phyloP scores from a whole-genome alignment of 2,888 invertebrate genomes.

The Drosophila niveifrons region DNA sequence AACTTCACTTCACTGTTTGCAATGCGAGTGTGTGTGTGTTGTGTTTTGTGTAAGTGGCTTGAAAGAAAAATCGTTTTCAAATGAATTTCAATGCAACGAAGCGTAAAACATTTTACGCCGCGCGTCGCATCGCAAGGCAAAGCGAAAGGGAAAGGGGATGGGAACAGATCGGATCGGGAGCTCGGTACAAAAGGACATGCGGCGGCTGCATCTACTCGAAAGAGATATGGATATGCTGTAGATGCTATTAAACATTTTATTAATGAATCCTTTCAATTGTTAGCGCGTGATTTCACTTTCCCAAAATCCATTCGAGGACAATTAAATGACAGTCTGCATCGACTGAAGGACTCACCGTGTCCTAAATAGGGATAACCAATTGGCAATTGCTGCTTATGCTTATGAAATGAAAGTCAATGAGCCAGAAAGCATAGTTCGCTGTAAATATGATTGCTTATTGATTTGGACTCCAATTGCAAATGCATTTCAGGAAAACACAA shows the following conservation, averaged over 20 bases:
- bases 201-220: conserved; percentile 72
- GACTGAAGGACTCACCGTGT: conserved; percentile 38
- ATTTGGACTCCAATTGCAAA: conserved; percentile 69
- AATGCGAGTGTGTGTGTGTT: conserved; percentile 41
- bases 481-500: conserved; percentile 17
- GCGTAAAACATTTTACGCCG: conserved; percentile 84
- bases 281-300: conserved; percentile 82
- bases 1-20: conserved; percentile 78
- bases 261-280: conserved; percentile 83
- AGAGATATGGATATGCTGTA: conserved; percentile 43
- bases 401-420: conserved; percentile 72
- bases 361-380: conserved; percentile 42
- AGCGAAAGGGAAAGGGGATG: conserved; percentile 12
- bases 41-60: conserved; percentile 79
- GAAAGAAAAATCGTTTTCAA: conserved; percentile 83
- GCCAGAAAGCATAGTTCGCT: conserved; percentile 66
- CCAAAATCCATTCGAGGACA: conserved; percentile 69
- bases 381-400: conserved; percentile 63
- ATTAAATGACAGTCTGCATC: conserved; percentile 71
- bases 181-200: conserved; percentile 74
- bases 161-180: conserved; percentile 48
- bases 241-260: conserved; percentile 82
- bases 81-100: conserved; percentile 85
- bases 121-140: conserved; percentile 49
- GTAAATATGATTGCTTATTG: conserved; percentile 75